A percentile compares a stretch with the other conserved stretches of the same genome.
phyloP scores from a whole-genome alignment of 2,113 vertebrate genomes.

The Ctenodactylus gundi region DNA sequence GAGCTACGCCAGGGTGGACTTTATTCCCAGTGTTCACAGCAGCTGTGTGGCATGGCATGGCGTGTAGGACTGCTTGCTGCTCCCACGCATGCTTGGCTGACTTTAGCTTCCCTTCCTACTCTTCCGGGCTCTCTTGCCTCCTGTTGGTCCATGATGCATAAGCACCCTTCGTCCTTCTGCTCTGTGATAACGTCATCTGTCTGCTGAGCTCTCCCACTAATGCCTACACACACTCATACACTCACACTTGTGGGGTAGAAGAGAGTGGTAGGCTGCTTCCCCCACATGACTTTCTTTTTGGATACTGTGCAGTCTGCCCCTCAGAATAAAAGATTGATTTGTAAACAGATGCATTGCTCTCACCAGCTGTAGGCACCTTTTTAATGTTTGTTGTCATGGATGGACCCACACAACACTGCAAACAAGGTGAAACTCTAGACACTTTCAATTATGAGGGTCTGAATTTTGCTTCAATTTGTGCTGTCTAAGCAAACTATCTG shows the following conservation, averaged over 20 bases:
- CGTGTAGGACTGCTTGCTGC: neutral
- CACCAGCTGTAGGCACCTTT: neutral
- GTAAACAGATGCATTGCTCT: neutral
- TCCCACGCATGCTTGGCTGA: fast-evolving
- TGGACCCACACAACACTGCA: neutral
- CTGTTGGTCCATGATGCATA: neutral
- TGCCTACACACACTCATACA: neutral
- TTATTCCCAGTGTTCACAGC: neutral
- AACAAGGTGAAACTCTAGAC: neutral
- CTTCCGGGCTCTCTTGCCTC: neutral
- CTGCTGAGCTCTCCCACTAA: neutral
- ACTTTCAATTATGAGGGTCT: neutral
- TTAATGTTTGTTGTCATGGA: neutral
- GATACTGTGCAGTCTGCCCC: slow-evolving; percentile 66
- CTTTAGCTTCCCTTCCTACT: neutral
- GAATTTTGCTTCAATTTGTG: neutral
- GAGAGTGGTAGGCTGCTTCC: slow-evolving; percentile 6
- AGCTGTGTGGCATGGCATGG: fast-evolving
- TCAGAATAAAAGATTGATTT: slow-evolving; percentile 76
- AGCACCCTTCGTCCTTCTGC: slow-evolving; percentile 5
- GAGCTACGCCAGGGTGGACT: neutral
- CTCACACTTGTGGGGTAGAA: neutral
- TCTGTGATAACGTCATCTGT: slow-evolving; percentile 19
- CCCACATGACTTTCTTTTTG: slow-evolving; percentile 50
- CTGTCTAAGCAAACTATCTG: neutral